These are phyloP conservation scores for Gambusia affinis DNA, from an alignment of 2,113 vertebrate genomes.

Conservation along the genomic window DNA sequence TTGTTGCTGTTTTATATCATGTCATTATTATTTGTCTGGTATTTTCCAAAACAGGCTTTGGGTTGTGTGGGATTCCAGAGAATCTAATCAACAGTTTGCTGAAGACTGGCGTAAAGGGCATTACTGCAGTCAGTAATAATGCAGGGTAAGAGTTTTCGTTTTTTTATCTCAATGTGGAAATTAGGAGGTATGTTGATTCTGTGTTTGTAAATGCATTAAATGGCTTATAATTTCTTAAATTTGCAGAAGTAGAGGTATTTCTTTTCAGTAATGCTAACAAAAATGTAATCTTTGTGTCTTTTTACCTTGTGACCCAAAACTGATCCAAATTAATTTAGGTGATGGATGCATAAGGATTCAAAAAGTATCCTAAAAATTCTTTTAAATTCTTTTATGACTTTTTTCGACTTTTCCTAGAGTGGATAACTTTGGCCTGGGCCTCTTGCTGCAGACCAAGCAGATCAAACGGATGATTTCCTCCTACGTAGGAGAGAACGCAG, in stretches of 20 bases:
- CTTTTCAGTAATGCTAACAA: too few relatives aligned
- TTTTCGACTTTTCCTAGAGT: constrained; percentile 78
- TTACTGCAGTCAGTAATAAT: constrained; percentile 98
- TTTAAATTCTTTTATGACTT: too few relatives aligned
- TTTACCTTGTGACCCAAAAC: too few relatives aligned
- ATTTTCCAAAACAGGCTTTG: constrained; percentile 84
- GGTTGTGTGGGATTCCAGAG: constrained; percentile 96
- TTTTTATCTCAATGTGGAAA: too few relatives aligned
- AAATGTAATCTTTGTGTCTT: too few relatives aligned
- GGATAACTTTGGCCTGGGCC: constrained; percentile 95
- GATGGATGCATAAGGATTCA: too few relatives aligned
- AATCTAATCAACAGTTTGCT: constrained; percentile 94
- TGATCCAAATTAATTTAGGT: too few relatives aligned
- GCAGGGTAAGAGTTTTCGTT: constrained; percentile 86
- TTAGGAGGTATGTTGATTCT: too few relatives aligned
- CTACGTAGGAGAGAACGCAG: constrained; percentile 96
- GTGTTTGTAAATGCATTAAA: too few relatives aligned
- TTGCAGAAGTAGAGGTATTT: too few relatives aligned
- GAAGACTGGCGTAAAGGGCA: constrained; percentile 88
- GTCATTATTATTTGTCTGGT: neutral
- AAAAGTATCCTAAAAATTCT: too few relatives aligned
- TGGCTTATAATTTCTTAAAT: too few relatives aligned
- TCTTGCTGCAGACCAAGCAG: constrained; percentile 91
- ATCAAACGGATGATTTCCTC: constrained; percentile 98
- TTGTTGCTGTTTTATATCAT: neutral